Evolutionary conservation across 2,888 invertebrate species (phyloP), one percentile per base, ranked within the genome.

Genomic region (Hyalella azteca): DNA sequence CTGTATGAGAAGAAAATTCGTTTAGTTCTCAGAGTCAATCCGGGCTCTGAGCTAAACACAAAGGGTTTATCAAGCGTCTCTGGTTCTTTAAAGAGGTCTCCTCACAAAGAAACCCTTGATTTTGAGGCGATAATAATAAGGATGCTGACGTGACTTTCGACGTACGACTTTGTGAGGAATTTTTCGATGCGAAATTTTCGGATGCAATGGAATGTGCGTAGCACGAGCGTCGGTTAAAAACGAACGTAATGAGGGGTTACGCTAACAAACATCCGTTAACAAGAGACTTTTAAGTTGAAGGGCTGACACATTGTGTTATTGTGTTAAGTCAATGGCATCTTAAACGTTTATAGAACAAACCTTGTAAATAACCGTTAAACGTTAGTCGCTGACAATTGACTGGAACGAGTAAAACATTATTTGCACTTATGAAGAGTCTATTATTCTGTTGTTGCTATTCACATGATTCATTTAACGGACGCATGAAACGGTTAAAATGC

Each of bases 41-140:
- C 54, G 29, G 66, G 66, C 66, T n/a, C n/a, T n/a, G n/a, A n/a
- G n/a, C n/a, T n/a, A n/a, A 66, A 19, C 36, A 66, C 66, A 66
- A 66, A 36, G 66, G 66, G 36, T 36, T 32, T 29, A 32, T 66
- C 32, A 66, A 66, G 36, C 66, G 66, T 66, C 66, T 66, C 36
- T 66, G 66, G 66, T 32, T 66, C 19, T 36, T 66, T 66, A 36
- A 66, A 66, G 19, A 66, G 2, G 66, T 66, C n/a, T 36, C 66
- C 19, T 66, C 66, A 66, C 36, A 66, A 66, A 66, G 66, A 36
- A 66, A 66, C 66, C 66, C 66, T 66, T 66, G 66, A 66, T 66
- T 66, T 66, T 66, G 36, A 2, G 36, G 36, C 66, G 66, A 66
- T 66, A 66, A 66, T 66, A 66, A 66, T 66, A 66, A 66, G 9